Evolutionary conservation across 2,888 invertebrate genomes (phyloP), one percentile per base, ranked within the genome.

Genomic region (Drosophila niveifrons): DNA sequence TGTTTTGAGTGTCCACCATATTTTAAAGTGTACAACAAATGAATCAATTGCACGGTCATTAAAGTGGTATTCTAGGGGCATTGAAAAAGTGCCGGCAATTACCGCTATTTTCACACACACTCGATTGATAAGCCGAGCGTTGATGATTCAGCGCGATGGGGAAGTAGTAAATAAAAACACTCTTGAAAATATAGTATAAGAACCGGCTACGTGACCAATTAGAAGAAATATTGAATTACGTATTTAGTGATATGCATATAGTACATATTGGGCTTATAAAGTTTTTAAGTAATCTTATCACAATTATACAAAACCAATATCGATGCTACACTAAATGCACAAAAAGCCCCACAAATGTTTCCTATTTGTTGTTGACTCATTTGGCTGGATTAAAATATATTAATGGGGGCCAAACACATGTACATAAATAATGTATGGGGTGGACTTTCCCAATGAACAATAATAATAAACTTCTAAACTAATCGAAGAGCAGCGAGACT

Each of bases 151-250:
- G 29, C 11, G n/a, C 11, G 6, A 36, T 18, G 52, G 10, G 8
- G 50, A 48, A 51, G 15, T n/a, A 23, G 59, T 15, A 53, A 55
- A 43, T 36, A 46, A 44, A 39, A 36, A 59, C 47, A 56, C 8
- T 29, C 10, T 34, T 46, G 3, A 51, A 44, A n/a, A 8, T 17
- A 50, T 28, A 23, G 10, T 9, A 23, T 23, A 36, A 0, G 6
- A 39, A 10, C 17, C 17, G 52, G 46, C 70, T 87, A 88, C 74
- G 86, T 78, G 76, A 83, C 72, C 64, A 79, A 78, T 83, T 18
- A 17, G n/a, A 62, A 13, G 15, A 53, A 55, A n/a, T 47, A 41
- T 47, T 58, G n/a, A 51, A 61, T 48, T 44, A 44, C 58, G 34
- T 36, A 43, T 50, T 62, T 48, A 56, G 44, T 62, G 64, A 66